Conservation (phyloP, 2,888 invertebrate species). For the Lysandra bellargus region DNA sequence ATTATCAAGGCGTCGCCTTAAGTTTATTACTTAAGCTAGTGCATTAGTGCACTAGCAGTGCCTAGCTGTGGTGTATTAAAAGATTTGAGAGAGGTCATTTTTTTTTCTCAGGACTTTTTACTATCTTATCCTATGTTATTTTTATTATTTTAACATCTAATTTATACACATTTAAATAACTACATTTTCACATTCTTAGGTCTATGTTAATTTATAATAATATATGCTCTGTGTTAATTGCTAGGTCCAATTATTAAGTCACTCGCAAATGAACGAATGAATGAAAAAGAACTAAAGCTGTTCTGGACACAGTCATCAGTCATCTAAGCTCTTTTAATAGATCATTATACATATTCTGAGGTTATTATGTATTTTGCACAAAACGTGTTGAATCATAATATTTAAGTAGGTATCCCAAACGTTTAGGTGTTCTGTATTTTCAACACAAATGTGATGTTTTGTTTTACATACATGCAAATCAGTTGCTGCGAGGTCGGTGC, state of each 20-base stretch:
- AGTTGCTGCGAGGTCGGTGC: constrained; percentile 10
- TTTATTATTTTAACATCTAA: too few relatives aligned
- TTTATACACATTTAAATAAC: too few relatives aligned
- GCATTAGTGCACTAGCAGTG: too few relatives aligned
- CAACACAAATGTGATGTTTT: not conserved
- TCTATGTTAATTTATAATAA: too few relatives aligned
- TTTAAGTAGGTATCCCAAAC: not conserved
- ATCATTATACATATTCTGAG: not conserved
- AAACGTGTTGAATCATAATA: not conserved
- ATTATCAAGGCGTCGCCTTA: too few relatives aligned
- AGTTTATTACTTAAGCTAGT: too few relatives aligned
- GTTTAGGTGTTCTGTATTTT: not conserved
- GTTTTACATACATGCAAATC: constrained; percentile 17
- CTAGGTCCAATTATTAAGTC: not conserved
- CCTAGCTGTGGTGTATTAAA: too few relatives aligned
- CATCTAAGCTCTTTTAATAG: not conserved
- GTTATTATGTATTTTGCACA: not conserved
- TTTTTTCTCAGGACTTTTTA: too few relatives aligned
- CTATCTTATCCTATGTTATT: too few relatives aligned
- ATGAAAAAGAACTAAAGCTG: not conserved
- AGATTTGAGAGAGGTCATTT: too few relatives aligned
- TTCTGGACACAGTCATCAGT: not conserved
- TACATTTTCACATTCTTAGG: too few relatives aligned
- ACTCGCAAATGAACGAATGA: not conserved
- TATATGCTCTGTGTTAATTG: too few relatives aligned